These are phyloP conservation scores for Coenonympha glycerion DNA, from an alignment of 2,888 invertebrate species.

Conservation along the genomic window DNA sequence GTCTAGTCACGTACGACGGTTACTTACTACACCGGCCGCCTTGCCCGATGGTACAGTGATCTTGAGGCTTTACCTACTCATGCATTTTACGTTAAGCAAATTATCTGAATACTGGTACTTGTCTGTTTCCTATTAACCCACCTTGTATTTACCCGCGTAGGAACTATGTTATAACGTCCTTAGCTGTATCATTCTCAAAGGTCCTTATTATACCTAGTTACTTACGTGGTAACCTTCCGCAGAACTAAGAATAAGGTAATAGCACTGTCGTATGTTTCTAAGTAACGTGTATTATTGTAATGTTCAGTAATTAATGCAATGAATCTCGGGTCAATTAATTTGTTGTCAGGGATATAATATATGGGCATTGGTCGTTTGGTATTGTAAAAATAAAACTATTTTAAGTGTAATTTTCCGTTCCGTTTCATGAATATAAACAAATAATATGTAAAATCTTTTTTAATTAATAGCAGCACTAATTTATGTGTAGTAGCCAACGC, in stretches of 20 bases:
- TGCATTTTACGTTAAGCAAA: conserved; percentile 49
- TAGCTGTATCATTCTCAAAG: background rate
- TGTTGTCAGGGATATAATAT: background rate
- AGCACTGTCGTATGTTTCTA: background rate
- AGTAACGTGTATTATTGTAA: background rate
- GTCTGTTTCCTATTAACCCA: conserved; percentile 6
- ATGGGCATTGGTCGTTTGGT: too few species aligned
- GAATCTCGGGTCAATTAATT: background rate
- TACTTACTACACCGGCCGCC: conserved; percentile 42
- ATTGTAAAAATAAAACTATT: too few species aligned
- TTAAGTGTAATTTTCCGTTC: too few species aligned
- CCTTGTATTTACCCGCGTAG: conserved; percentile 9
- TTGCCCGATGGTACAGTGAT: conserved; percentile 45
- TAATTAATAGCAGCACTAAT: too few species aligned
- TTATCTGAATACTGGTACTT: conserved; percentile 15
- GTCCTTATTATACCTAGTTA: too few species aligned
- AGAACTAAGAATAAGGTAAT: background rate
- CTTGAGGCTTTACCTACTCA: conserved; percentile 44
- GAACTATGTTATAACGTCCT: background rate
- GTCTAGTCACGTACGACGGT: conserved; percentile 51
- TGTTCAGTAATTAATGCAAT: background rate
- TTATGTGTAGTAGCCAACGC: too few species aligned
- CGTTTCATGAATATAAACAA: too few species aligned
- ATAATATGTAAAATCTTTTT: too few species aligned
- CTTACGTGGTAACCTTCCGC: background rate